A percentile compares a stretch with the other conserved stretches of the same genome.
phyloP scores from a whole-genome alignment of 2,888 invertebrate species.

The Oscheius sp. region DNA sequence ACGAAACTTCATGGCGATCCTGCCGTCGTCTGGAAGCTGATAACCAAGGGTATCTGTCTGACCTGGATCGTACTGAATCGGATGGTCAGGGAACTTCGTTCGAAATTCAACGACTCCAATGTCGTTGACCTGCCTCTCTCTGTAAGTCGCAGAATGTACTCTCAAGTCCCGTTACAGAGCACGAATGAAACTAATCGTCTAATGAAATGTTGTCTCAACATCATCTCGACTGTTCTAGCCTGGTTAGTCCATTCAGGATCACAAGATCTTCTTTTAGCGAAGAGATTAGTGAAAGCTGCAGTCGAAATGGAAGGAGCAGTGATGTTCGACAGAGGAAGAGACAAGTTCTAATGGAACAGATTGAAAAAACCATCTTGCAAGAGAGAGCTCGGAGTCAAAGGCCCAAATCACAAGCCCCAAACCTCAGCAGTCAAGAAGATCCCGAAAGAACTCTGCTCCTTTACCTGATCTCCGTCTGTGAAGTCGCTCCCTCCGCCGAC shows the following conservation, averaged over 20 bases:
- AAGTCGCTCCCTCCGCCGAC: conserved; percentile 23
- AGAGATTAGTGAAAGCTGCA: not conserved
- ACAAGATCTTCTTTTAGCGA: conserved; percentile 13
- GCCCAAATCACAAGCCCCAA: not conserved
- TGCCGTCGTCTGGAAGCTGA: conserved; percentile 15
- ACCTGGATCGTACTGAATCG: conserved; percentile 15
- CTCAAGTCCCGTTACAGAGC: too few species aligned
- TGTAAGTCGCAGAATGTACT: too few species aligned
- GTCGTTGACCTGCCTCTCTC: conserved; percentile 12
- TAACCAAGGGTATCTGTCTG: not conserved
- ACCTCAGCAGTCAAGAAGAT: conserved; percentile 14
- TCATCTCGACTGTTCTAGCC: conserved; percentile 7
- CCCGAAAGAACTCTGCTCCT: conserved; percentile 21
- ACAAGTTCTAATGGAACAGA: conserved; percentile 22
- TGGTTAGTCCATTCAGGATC: not conserved
- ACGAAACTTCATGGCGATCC: conserved; percentile 23
- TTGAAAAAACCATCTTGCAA: conserved; percentile 33
- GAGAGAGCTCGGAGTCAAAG: not conserved
- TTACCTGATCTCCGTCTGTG: conserved; percentile 8
- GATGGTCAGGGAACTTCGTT: conserved; percentile 5
- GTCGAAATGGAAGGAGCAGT: not conserved
- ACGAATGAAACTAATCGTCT: not conserved
- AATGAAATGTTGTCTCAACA: not conserved
- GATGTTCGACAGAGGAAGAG: not conserved
- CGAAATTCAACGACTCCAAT: conserved; percentile 23